Evolutionary conservation across 64 coral and sea anemone species (phyloP).

Genomic region (Cladopsammia gracilis): DNA sequence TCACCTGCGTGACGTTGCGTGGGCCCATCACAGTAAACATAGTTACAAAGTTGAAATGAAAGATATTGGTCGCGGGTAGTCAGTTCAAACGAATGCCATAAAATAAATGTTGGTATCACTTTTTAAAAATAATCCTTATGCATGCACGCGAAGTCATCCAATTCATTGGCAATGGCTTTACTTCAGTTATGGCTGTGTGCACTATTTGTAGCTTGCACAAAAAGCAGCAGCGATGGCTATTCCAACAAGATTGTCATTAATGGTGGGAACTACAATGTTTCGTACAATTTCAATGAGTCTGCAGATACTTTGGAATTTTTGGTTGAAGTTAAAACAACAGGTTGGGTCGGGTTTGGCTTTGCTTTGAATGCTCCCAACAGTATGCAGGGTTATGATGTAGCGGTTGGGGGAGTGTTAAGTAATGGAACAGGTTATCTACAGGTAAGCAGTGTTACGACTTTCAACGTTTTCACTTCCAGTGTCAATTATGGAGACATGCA

Average conservation of each 20-base stretch:
- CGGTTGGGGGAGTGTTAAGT: neutral
- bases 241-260: neutral
- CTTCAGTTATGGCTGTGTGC: constrained; percentile 2
- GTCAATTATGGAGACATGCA: too few species aligned
- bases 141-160: neutral
- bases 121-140: neutral
- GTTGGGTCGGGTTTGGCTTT: constrained; percentile 17
- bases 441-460: neutral
- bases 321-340: neutral
- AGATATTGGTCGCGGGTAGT: neutral
- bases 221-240: neutral
- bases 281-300: constrained; percentile 16
- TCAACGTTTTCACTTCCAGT: too few species aligned
- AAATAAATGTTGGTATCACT: neutral
- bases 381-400: neutral
- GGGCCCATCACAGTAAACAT: too few species aligned
- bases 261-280: neutral
- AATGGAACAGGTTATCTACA: neutral
- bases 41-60: neutral
- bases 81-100: neutral
- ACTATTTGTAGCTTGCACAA: neutral
- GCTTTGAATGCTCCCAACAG: neutral
- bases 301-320: neutral
- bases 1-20: neutral
- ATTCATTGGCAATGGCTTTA: neutral